These are phyloP conservation scores for Vipera ursinii DNA, from an alignment of 2,797 vertebrate species.

Conservation along the genomic window DNA sequence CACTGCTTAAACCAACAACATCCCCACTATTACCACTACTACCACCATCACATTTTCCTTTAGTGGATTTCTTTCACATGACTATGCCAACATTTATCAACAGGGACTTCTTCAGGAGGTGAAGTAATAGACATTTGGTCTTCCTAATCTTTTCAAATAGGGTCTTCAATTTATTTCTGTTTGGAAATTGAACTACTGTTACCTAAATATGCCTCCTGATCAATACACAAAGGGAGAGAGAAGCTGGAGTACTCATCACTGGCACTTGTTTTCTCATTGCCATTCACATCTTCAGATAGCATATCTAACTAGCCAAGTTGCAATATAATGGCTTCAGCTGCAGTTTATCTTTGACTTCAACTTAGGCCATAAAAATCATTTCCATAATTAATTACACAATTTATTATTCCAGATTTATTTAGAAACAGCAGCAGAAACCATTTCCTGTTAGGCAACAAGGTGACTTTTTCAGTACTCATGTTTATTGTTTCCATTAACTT, in stretches of 20 bases:
- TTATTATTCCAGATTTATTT: not conserved
- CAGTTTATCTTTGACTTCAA: not conserved
- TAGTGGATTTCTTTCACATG: not conserved
- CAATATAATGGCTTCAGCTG: not conserved
- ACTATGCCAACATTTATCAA: not conserved
- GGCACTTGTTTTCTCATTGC: not conserved
- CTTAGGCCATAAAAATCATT: not conserved
- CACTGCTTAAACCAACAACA: not conserved
- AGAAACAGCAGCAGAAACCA: not conserved
- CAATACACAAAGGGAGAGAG: not conserved
- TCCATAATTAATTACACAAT: not conserved
- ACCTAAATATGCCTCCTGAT: not conserved
- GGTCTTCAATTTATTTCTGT: not conserved
- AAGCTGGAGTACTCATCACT: not conserved
- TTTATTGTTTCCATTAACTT: not conserved
- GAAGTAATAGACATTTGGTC: not conserved
- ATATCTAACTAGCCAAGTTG: not conserved
- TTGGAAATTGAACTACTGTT: not conserved
- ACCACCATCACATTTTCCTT: not conserved
- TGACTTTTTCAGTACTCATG: not conserved
- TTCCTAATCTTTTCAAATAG: not conserved
- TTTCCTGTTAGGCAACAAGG: not conserved
- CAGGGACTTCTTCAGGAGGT: not conserved
- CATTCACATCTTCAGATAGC: not conserved
- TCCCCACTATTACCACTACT: not conserved